These are phyloP conservation scores for Choloepus hoffmanni DNA, from an alignment of 2,113 vertebrate genomes.

Conservation along the genomic window DNA sequence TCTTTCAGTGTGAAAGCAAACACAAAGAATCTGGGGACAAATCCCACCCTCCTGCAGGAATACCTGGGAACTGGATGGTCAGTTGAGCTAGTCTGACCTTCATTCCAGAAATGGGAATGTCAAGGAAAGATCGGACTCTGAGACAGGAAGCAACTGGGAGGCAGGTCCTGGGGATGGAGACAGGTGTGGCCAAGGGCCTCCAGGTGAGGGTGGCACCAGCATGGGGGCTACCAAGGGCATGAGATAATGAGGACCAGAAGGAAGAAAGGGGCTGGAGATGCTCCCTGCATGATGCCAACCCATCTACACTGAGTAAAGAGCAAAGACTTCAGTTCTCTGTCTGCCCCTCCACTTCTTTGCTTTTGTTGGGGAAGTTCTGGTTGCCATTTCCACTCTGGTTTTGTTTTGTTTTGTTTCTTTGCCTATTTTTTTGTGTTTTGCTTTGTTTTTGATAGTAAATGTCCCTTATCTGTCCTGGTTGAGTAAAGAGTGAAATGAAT, in stretches of 20 bases:
- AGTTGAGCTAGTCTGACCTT: neutral
- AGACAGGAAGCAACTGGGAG: neutral
- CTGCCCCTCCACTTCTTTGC: neutral
- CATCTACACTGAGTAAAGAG: neutral
- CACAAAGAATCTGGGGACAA: neutral
- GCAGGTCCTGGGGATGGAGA: neutral
- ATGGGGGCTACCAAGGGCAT: neutral
- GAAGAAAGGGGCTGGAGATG: neutral
- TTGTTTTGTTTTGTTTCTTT: neutral
- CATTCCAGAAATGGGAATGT: neutral
- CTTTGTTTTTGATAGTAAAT: neutral
- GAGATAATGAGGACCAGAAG: neutral
- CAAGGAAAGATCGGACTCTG: neutral
- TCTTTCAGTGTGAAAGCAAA: neutral
- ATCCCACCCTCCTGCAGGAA: neutral
- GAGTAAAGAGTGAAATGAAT: conserved; percentile 34
- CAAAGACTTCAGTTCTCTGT: neutral
- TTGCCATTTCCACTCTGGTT: neutral
- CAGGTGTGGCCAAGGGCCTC: neutral
- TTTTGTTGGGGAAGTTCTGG: neutral
- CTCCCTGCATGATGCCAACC: neutral
- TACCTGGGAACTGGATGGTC: neutral
- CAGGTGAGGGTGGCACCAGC: neutral
- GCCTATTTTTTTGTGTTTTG: neutral
- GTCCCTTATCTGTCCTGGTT: neutral